Evolutionary conservation across 2,113 vertebrate species (phyloP), one percentile per base, ranked within the genome.

Genomic region (Elgaria multicarinata): DNA sequence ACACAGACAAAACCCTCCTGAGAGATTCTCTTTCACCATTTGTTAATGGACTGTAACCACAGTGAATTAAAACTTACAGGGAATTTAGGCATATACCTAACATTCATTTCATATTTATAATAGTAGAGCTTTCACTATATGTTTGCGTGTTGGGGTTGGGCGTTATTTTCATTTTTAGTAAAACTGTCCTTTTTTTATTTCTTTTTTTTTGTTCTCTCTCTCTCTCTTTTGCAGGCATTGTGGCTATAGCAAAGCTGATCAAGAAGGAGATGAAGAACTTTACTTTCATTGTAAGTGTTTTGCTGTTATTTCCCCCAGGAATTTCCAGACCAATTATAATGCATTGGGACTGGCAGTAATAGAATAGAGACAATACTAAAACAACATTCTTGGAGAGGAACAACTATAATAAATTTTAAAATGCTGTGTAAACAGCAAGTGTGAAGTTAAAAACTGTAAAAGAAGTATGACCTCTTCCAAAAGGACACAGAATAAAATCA

Each of bases 241-340:
- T 94, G 99, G 99, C 85, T 99, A 99, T 95, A 99, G 99, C 97
- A 99, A 99, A 97, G 99, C 99, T 0, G 99, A 99, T 96, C 99
- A 99, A 96, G 99, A 99, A 97, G 99, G 99, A 86, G 99, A 99
- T 93, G 99, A 99, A 97, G 99, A 99, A 94, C 98, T 99, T 94
- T 99, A 99, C 97, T 99, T 99, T 97, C 99, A 99, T 97, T 99
- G 99, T 99, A 98, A 99, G 99, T 99, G 96, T 97, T 97, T 96
- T 94, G 97, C 94, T 96, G 91, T 93, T 87, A 90, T 83, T 6
- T 16, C 28, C 83, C 87, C 86, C 71, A 92, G 87, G 93, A 92
- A 83, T 87, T 91, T 87, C 26, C 87, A 92, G 14, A 78, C 91
- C 90, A 89, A 24, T 92, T 96, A 90, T 86, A 78, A 44, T 75